phyloP scores from a whole-genome alignment of 2,888 invertebrate genomes.

The Drosophila hawaiiensis region DNA sequence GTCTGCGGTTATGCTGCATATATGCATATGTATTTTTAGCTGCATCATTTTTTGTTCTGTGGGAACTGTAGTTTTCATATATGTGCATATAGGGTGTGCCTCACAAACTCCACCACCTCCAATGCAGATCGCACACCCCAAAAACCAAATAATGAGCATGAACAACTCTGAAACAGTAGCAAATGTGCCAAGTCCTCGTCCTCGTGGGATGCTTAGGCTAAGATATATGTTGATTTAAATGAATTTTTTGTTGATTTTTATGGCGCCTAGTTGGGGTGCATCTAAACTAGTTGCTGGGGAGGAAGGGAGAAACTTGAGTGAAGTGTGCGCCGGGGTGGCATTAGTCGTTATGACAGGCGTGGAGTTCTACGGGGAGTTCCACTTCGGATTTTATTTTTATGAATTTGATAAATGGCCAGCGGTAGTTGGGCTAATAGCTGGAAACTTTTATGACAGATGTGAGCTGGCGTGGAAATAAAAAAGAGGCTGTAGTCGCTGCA shows the following conservation, averaged over 20 bases:
- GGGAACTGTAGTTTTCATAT: slow-evolving; percentile 63
- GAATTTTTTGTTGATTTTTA: slow-evolving; percentile 79
- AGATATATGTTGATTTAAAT: slow-evolving; percentile 79
- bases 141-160: slow-evolving; percentile 57
- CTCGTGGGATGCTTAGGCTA: slow-evolving; percentile 36
- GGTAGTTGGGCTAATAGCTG: slow-evolving; percentile 67
- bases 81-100: slow-evolving; percentile 54
- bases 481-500: not conserved
- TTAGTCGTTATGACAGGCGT: slow-evolving; percentile 60
- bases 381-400: slow-evolving; percentile 64
- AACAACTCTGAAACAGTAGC: slow-evolving; percentile 74
- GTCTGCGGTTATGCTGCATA: slow-evolving; percentile 47
- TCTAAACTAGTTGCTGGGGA: not conserved
- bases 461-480: slow-evolving; percentile 12
- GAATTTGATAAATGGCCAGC: slow-evolving; percentile 73
- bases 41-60: slow-evolving; percentile 45
- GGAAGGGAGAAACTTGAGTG: slow-evolving; percentile 45
- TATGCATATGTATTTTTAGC: slow-evolving; percentile 64
- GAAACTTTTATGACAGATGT: slow-evolving; percentile 60
- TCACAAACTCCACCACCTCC: slow-evolving; percentile 29
- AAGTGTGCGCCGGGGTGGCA: slow-evolving; percentile 61
- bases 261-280: slow-evolving; percentile 61
- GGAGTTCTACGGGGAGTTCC: slow-evolving; percentile 19
- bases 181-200: slow-evolving; percentile 54
- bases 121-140: slow-evolving; percentile 6